A percentile compares a stretch with the other conserved stretches of the same genome.
These are phyloP conservation scores for Gnatocerus cornutus DNA, from an alignment of 2,888 invertebrate species.

Conservation along the genomic window DNA sequence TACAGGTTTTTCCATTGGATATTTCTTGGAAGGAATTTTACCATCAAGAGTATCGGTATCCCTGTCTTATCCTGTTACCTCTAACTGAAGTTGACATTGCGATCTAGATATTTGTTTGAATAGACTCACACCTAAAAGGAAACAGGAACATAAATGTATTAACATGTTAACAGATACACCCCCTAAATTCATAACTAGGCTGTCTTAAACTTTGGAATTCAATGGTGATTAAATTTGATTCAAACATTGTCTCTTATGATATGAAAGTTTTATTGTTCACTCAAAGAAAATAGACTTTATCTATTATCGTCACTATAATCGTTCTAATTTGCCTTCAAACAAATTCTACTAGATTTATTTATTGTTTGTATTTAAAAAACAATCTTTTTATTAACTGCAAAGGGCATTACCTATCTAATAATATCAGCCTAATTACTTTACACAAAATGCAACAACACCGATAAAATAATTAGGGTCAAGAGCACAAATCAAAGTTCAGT, in stretches of 20 bases:
- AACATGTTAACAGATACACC: constrained; percentile 48
- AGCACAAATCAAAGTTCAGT: not conserved
- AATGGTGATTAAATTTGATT: constrained; percentile 47
- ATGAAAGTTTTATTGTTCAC: constrained; percentile 32
- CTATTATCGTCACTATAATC: constrained; percentile 23
- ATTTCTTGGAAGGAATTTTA: too few relatives aligned
- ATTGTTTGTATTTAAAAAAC: constrained; percentile 27
- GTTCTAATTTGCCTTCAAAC: not conserved
- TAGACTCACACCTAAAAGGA: constrained; percentile 46
- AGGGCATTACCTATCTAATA: constrained; percentile 19
- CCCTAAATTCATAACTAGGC: constrained; percentile 47
- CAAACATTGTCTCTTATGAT: constrained; percentile 41
- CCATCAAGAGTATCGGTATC: constrained; percentile 2
- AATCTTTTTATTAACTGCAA: constrained; percentile 25
- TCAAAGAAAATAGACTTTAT: constrained; percentile 39
- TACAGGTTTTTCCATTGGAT: too few relatives aligned
- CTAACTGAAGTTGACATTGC: constrained; percentile 42
- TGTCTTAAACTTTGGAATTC: constrained; percentile 50
- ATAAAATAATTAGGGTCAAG: constrained; percentile 9
- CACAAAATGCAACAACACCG: not conserved
- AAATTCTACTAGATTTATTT: constrained; percentile 11
- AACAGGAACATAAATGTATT: constrained; percentile 51
- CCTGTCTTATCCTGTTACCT: constrained; percentile 48
- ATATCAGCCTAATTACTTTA: not conserved
- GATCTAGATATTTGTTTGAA: constrained; percentile 49